Base-by-base conservation (phyloP, 2,797 vertebrate species). In the Microcaecilia unicolor region DNA sequence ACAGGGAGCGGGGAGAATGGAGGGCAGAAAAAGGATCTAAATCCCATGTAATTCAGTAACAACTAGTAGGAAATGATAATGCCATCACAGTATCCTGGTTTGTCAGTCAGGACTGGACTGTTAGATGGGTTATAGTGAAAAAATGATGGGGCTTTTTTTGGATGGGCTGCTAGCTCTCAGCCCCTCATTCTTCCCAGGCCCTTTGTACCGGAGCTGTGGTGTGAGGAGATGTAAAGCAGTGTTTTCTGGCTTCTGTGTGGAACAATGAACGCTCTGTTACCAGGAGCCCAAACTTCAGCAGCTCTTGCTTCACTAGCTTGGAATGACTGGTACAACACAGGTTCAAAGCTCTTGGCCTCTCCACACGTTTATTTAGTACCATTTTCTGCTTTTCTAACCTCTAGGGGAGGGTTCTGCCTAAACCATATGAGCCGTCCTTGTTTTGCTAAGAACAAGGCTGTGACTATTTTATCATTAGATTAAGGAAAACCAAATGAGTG, bases 181-280 rank as follows among this genome's bases (percentile, higher is more conserved):
- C 44, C 31, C 43, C 52, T 55, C 60, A 67, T 61, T 59, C 49
- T 61, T 67, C 54, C 56, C 64, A 35, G 54, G 62, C 63, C 51
- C 4, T 58, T 45, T 55, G 65, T 52, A 34, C 35, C 31, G 67
- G 67, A 70, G 63, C 67, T 76, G 67, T 78, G 78, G 79, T 72
- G 83, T 84, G 84, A 87, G 81, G 60, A 80, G 83, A 88, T 84
- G 87, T 81, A 91, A 89, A 86, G 80, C 84, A 85, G 84, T 81
- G 58, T 86, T 82, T 78, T 64, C 72, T 78, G 71, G 58, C 78
- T 84, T 81, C 69, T 73, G 69, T 29, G 58, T 69, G 83, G 31
- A 86, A 95, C 92, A 97, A 94, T 89, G 86, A 86, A 54, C 21
- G 61, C 87, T 91, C 88, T 97, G 91, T 96, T 88, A 77, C 52